Base-by-base conservation (phyloP, 2,113 vertebrate species). In the Petromus typicus region DNA sequence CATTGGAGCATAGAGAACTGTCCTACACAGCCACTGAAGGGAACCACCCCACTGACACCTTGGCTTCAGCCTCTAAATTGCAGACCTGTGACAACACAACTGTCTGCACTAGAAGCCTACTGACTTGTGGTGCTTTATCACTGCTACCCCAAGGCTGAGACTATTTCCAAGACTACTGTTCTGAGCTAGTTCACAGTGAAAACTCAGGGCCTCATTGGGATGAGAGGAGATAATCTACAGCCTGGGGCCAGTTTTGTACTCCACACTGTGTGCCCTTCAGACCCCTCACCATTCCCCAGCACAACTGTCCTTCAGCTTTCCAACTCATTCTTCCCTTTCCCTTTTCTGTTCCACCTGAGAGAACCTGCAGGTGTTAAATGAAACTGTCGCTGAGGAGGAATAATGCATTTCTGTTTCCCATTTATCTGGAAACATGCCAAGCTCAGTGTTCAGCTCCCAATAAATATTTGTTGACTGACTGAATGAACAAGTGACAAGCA, bases 401-500 rank as follows among this genome's bases (percentile, higher is more conserved):
- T 45, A 73, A 93, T 1, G 13, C 22, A 64, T 78, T 95, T 94
- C 85, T 85, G 25, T 37, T 90, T 94, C 30, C 32, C 25, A 69
- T 95, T 95, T 95, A 80, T 85, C 89, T 96, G 89, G 82, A 92
- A 88, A 90, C 3, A 12, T 88, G 81, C 88, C 90, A 97, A 79
- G 48, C 37, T 97, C 78, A 90, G 27, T 86, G 67, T 92, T 92
- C 69, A 17, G 82, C 61, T 85, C 79, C 88, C 80, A 90, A 92
- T 95, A 95, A 93, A 87, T 89, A 80, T 67, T 88, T 91, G 63
- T 95, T 83, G 86, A 91, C 37, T 73, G 56, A 88, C 4, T 89
- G 40, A 91, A 96, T 79, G 78, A 96, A 92, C 82, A 95, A 96
- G 90, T 92, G 71, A 92, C 78, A 97, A 56, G 66, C 56, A 86